Percentiles rank a stretch among this genome's conserved stretches.
phyloP scores from a whole-genome alignment of 2,113 vertebrate species.

The Chloebia gouldiae region DNA sequence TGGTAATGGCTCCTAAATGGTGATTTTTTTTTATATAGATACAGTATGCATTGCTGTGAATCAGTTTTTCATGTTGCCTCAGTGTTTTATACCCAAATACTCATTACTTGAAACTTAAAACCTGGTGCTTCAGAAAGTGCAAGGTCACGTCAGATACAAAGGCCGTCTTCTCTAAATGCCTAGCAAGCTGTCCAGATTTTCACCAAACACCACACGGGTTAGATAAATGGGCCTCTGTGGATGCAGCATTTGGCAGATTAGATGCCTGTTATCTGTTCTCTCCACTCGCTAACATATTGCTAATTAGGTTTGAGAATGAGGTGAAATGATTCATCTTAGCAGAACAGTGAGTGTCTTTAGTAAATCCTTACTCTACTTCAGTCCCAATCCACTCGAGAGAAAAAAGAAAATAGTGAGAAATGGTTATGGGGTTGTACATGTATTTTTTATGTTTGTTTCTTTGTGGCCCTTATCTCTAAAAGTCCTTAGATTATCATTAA shows the following conservation, averaged over 20 bases:
- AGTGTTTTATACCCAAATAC: background rate
- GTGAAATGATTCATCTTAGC: slow-evolving; percentile 58
- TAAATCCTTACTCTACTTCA: slow-evolving; percentile 31
- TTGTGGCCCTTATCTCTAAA: background rate
- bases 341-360: slow-evolving; percentile 21
- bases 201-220: background rate
- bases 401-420: slow-evolving; percentile 6
- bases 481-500: background rate
- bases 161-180: background rate
- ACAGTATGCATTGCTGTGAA: background rate
- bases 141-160: background rate
- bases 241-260: slow-evolving; percentile 52
- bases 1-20: background rate
- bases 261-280: slow-evolving; percentile 55
- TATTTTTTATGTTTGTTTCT: background rate
- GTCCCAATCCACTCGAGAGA: background rate
- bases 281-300: slow-evolving; percentile 54
- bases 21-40: background rate
- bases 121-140: background rate
- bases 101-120: background rate
- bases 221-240: slow-evolving; percentile 51
- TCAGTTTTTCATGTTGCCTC: background rate
- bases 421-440: background rate
- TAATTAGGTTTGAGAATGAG: slow-evolving; percentile 50
- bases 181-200: slow-evolving; percentile 49